These are phyloP conservation scores for Aromia moschata DNA, from an alignment of 2,888 invertebrate genomes.

Conservation along the genomic window DNA sequence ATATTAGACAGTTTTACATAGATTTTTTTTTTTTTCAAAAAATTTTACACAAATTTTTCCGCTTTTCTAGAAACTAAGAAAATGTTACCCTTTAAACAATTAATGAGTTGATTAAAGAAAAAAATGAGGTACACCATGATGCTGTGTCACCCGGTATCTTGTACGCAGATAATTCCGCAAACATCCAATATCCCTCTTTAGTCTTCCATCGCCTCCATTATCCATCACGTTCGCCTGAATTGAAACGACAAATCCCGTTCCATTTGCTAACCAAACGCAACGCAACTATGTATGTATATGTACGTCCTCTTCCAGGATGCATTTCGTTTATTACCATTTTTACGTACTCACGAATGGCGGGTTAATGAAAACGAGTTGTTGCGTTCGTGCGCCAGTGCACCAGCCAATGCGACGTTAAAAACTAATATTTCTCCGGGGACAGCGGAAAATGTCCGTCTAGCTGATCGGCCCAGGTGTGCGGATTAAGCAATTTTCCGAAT, in stretches of 20 bases:
- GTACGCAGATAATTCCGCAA: no score
- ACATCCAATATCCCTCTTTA: no score
- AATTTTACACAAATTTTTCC: no score
- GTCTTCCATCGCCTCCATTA: no score
- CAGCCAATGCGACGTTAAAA: slow-evolving; percentile 30
- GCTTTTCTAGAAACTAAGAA: no score
- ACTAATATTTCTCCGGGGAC: slow-evolving; percentile 38
- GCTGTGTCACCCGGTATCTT: no score
- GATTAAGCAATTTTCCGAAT: background rate
- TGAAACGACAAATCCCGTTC: background rate
- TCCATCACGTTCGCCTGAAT: background rate
- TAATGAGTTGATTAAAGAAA: no score
- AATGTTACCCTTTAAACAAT: no score
- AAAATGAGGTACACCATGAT: no score
- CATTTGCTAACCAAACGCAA: background rate
- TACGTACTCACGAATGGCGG: slow-evolving; percentile 41
- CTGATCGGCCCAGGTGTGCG: background rate
- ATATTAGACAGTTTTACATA: no score
- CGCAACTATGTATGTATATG: slow-evolving; percentile 33
- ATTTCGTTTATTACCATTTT: slow-evolving; percentile 40
- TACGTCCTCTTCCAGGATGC: slow-evolving; percentile 28
- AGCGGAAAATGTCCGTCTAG: slow-evolving; percentile 17
- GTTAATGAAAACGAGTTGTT: slow-evolving; percentile 47
- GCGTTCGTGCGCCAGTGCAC: slow-evolving; percentile 24
- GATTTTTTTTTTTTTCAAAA: no score